Percentiles rank a stretch among this genome's conserved stretches.
phyloP scores from a whole-genome alignment of 1,140 invertebrate genomes.

The Diachasma alloeum region DNA sequence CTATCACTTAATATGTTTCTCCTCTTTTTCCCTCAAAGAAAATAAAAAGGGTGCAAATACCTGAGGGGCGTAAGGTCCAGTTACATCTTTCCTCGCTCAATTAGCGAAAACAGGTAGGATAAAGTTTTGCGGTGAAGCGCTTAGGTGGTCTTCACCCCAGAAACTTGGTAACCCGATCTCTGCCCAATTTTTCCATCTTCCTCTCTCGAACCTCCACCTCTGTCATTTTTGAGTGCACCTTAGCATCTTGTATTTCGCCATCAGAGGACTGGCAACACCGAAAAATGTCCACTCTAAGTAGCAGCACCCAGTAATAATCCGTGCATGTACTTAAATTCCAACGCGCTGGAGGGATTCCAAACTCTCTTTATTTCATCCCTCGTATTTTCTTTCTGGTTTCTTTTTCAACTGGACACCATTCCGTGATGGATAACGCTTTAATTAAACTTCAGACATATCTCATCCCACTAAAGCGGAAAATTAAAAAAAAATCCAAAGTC shows the following conservation, averaged over 20 bases:
- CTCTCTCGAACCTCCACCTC: neutral
- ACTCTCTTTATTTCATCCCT: neutral
- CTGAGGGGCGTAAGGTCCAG: slow-evolving; percentile 61
- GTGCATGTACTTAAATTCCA: neutral
- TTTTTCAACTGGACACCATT: neutral
- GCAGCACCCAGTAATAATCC: neutral
- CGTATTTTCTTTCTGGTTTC: neutral
- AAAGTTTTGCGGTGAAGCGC: slow-evolving; percentile 57
- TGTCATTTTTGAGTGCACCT: neutral
- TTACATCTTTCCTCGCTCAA: slow-evolving; percentile 67
- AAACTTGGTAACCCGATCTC: slow-evolving; percentile 59
- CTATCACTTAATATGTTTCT: neutral
- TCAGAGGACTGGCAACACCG: neutral
- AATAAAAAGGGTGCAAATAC: slow-evolving; percentile 58
- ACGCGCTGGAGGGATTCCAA: neutral
- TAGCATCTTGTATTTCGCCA: neutral
- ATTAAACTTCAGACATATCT: neutral
- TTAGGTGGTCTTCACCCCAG: slow-evolving; percentile 52
- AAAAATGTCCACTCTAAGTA: neutral
- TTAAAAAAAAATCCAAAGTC: neutral
- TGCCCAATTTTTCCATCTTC: slow-evolving; percentile 43
- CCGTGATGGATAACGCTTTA: neutral
- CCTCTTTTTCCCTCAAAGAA: neutral
- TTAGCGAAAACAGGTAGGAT: slow-evolving; percentile 65
- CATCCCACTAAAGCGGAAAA: neutral